Conservation (phyloP, 2,888 invertebrate species). For the Copidosoma aretas region DNA sequence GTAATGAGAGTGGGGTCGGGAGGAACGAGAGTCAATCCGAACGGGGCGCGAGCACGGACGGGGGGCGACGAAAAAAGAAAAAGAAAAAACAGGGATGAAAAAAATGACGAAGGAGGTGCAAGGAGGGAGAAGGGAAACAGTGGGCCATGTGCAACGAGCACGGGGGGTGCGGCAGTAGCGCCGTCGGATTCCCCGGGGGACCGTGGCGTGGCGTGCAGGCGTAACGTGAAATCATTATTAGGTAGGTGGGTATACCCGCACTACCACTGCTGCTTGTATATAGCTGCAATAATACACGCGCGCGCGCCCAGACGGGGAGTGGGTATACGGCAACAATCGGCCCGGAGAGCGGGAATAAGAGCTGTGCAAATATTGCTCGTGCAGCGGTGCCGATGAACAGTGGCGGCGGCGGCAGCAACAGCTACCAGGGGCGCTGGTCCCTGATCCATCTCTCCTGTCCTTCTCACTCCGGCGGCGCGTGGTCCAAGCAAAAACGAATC, state of each 20-base stretch:
- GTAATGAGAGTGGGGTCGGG: too few species aligned
- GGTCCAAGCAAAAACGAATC: constrained; percentile 48
- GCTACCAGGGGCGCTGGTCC: constrained; percentile 4
- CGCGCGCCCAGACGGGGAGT: constrained; percentile 26
- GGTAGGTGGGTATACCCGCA: constrained; percentile 52
- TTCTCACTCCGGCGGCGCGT: too few species aligned
- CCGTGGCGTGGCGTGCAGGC: constrained; percentile 62
- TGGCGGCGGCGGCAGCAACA: neutral
- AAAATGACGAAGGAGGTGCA: constrained; percentile 3
- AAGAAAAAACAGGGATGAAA: neutral
- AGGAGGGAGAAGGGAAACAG: constrained; percentile 32
- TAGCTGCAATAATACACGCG: constrained; percentile 36
- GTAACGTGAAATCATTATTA: constrained; percentile 64
- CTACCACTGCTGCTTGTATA: neutral
- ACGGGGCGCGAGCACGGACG: neutral
- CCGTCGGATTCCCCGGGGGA: constrained; percentile 60
- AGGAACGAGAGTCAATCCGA: too few species aligned
- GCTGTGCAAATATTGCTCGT: constrained; percentile 59
- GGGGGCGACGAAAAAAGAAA: neutral
- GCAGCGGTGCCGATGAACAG: constrained; percentile 6
- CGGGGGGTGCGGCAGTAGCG: constrained; percentile 54
- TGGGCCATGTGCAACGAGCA: constrained; percentile 62
- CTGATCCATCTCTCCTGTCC: too few species aligned
- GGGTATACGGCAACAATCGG: constrained; percentile 5
- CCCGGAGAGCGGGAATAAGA: constrained; percentile 54